Evolutionary conservation across 1,140 invertebrate genomes (phyloP).

Genomic region (Orius insidiosus): DNA sequence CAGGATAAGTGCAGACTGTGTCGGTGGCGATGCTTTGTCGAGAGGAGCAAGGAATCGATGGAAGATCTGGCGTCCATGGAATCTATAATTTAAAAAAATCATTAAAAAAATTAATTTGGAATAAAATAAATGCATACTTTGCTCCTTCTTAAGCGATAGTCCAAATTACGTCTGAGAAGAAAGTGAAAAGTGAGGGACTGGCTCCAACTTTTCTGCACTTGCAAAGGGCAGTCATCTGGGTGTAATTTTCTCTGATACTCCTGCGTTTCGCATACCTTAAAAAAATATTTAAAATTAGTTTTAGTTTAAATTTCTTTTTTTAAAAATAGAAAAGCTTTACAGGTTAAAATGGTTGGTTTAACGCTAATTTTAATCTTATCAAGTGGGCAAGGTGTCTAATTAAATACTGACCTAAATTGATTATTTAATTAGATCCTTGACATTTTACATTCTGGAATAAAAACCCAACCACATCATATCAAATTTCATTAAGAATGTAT

Average conservation of each 20-base stretch:
- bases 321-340: too few species aligned
- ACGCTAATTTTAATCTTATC: too few species aligned
- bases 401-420: too few species aligned
- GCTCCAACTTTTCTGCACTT: slow-evolving; percentile 61
- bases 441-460: too few species aligned
- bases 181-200: slow-evolving; percentile 48
- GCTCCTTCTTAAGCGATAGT: slow-evolving; percentile 44
- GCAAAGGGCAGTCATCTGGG: slow-evolving; percentile 66
- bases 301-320: neutral
- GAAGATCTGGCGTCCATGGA: slow-evolving; percentile 16
- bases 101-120: slow-evolving; percentile 6
- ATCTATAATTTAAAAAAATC: slow-evolving; percentile 11
- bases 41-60: slow-evolving; percentile 18
- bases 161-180: slow-evolving; percentile 54
- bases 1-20: slow-evolving; percentile 15
- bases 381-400: too few species aligned
- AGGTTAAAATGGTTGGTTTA: too few species aligned
- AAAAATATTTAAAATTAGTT: neutral
- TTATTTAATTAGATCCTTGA: too few species aligned
- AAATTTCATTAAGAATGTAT: too few species aligned
- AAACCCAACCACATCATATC: too few species aligned
- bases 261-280: slow-evolving; percentile 39
- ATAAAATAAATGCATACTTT: slow-evolving; percentile 23
- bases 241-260: slow-evolving; percentile 75
- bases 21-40: slow-evolving; percentile 17